phyloP scores from a whole-genome alignment of 1,140 invertebrate species.

The Scaptomyza hsui region DNA sequence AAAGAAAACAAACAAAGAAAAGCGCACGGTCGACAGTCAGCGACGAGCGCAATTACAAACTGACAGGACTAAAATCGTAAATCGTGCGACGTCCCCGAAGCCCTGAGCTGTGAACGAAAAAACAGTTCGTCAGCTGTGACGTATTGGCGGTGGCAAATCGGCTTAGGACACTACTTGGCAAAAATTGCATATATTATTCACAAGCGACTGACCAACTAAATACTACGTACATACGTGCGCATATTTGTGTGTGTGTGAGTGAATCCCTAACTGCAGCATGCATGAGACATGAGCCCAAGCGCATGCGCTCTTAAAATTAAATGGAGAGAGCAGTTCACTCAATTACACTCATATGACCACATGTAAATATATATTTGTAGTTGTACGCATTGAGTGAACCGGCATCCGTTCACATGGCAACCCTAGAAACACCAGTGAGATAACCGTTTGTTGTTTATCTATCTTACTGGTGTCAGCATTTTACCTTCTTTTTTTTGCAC shows the following conservation, averaged over 20 bases:
- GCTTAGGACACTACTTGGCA: constrained; percentile 12
- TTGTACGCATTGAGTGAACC: constrained; percentile 15
- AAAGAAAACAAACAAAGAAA: constrained; percentile 22
- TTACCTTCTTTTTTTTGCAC: constrained; percentile 35
- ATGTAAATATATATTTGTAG: background rate
- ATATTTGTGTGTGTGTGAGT: background rate
- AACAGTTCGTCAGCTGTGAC: constrained; percentile 62
- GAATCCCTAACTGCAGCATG: constrained; percentile 25
- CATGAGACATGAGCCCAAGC: constrained; percentile 27
- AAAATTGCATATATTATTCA: constrained; percentile 66
- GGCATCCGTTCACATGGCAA: constrained; percentile 31
- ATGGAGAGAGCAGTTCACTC: background rate
- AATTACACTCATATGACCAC: background rate
- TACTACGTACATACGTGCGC: constrained; percentile 1
- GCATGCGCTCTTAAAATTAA: constrained; percentile 26
- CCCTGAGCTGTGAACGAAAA: constrained; percentile 24
- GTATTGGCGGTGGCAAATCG: constrained; percentile 35
- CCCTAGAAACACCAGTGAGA: constrained; percentile 6
- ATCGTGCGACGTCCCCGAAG: constrained; percentile 18
- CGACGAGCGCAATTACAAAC: constrained; percentile 59
- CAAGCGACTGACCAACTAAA: constrained; percentile 52
- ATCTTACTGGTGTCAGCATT: constrained; percentile 33
- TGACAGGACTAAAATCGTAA: constrained; percentile 53
- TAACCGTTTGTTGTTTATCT: constrained; percentile 29
- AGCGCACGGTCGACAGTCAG: constrained; percentile 37